Percentiles rank a stretch among this genome's conserved stretches.
phyloP scores from a whole-genome alignment of 2,113 vertebrate species.

The Phrynosoma blainvillii region DNA sequence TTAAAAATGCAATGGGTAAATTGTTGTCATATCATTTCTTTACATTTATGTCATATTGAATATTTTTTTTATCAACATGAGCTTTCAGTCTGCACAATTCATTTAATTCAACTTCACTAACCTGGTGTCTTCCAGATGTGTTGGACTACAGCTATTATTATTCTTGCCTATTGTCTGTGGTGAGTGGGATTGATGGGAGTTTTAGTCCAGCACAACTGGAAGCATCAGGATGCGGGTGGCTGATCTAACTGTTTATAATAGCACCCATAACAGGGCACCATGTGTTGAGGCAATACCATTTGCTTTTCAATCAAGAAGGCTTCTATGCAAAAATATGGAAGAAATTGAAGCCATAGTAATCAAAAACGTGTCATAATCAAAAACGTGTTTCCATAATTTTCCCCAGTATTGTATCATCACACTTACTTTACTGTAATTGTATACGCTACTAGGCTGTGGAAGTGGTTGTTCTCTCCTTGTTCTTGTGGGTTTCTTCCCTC shows the following conservation, averaged over 20 bases:
- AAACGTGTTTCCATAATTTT: background rate
- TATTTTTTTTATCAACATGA: background rate
- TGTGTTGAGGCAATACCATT: background rate
- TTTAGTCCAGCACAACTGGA: background rate
- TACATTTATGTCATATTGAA: no score
- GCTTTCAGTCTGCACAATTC: background rate
- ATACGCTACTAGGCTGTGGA: constrained; percentile 16
- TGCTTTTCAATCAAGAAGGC: background rate
- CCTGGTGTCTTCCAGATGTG: background rate
- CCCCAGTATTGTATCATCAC: background rate
- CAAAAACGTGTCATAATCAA: background rate
- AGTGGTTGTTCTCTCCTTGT: constrained; percentile 21
- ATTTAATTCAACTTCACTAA: background rate
- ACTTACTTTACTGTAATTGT: constrained; percentile 29
- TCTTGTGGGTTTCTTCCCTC: background rate
- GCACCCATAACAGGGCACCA: background rate
- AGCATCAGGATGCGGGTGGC: no score
- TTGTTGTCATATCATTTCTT: background rate
- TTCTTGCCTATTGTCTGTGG: background rate
- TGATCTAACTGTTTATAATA: background rate
- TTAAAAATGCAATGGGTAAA: background rate
- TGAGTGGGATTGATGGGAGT: background rate
- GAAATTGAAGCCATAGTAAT: background rate
- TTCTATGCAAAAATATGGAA: constrained; percentile 31
- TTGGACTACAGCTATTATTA: background rate